Evolutionary conservation across 2,888 invertebrate genomes (phyloP).

Genomic region (Lycaena phlaeas): DNA sequence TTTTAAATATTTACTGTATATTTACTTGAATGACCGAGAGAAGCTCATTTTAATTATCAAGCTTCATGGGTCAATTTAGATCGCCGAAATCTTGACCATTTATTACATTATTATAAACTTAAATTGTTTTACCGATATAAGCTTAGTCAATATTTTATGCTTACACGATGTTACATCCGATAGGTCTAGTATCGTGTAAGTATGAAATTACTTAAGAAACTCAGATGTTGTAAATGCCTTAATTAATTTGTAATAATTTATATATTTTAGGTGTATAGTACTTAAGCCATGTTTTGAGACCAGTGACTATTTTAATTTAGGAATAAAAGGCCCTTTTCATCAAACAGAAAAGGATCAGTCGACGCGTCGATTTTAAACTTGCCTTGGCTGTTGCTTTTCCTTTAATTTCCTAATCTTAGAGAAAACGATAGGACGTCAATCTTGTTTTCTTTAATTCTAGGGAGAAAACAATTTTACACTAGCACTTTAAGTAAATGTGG

Average conservation of each 20-base stretch:
- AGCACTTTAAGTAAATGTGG: slow-evolving; percentile 56
- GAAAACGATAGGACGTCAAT: slow-evolving; percentile 46
- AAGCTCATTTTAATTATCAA: slow-evolving; percentile 35
- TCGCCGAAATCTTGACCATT: slow-evolving; percentile 73
- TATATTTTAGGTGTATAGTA: slow-evolving; percentile 74
- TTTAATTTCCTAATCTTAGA: slow-evolving; percentile 46
- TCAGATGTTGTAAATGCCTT: slow-evolving; percentile 72
- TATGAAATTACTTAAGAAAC: slow-evolving; percentile 62
- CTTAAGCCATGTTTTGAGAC: slow-evolving; percentile 73
- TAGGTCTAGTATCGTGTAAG: slow-evolving; percentile 62
- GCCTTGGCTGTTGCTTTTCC: slow-evolving; percentile 58
- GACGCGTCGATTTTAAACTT: slow-evolving; percentile 30
- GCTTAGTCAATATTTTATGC: slow-evolving; percentile 68
- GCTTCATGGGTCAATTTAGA: slow-evolving; percentile 58
- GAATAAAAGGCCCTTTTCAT: slow-evolving; percentile 50
- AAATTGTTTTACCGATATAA: slow-evolving; percentile 68
- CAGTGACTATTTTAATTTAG: slow-evolving; percentile 72
- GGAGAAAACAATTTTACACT: slow-evolving; percentile 34
- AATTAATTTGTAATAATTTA: slow-evolving; percentile 74
- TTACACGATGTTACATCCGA: slow-evolving; percentile 60
- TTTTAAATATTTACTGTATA: slow-evolving; percentile 25
- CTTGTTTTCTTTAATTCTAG: slow-evolving; percentile 66
- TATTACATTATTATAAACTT: slow-evolving; percentile 49
- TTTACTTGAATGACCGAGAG: slow-evolving; percentile 49
- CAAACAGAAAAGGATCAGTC: slow-evolving; percentile 50